Evolutionary conservation across 2,888 invertebrate species (phyloP).

Genomic region (Acrobasis suavella): DNA sequence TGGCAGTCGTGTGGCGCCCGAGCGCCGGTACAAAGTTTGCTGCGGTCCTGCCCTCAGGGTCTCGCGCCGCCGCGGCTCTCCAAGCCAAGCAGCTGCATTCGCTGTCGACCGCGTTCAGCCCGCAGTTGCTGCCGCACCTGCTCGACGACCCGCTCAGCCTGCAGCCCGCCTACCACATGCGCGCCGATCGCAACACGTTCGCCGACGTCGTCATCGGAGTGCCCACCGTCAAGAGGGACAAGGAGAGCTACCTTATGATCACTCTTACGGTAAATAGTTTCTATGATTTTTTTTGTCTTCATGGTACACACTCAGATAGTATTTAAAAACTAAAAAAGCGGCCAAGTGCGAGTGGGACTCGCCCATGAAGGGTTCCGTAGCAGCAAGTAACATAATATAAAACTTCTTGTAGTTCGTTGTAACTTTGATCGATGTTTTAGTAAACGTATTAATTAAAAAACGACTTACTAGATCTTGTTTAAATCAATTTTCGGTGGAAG

Average conservation of each 20-base stretch:
- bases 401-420: no score
- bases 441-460: no score
- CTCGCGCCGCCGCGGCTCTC: slow-evolving; percentile 57
- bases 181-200: slow-evolving; percentile 87
- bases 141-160: slow-evolving; percentile 89
- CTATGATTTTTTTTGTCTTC: no score
- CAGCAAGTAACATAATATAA: no score
- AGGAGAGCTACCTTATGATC: slow-evolving; percentile 92
- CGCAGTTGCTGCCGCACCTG: slow-evolving; percentile 93
- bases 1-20: background rate
- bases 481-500: no score
- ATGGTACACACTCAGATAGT: no score
- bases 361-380: no score
- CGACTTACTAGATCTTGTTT: no score
- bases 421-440: no score
- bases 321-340: no score
- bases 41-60: slow-evolving; percentile 39
- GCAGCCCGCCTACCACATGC: slow-evolving; percentile 89
- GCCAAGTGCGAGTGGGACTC: no score
- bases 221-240: slow-evolving; percentile 94
- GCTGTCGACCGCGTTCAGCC: slow-evolving; percentile 89
- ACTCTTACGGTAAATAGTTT: slow-evolving; percentile 82
- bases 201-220: slow-evolving; percentile 93
- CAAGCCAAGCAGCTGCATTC: slow-evolving; percentile 61
- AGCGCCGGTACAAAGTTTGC: background rate